Evolutionary conservation across 2,797 vertebrate species (phyloP).

Genomic region (Tachyglossus aculeatus): DNA sequence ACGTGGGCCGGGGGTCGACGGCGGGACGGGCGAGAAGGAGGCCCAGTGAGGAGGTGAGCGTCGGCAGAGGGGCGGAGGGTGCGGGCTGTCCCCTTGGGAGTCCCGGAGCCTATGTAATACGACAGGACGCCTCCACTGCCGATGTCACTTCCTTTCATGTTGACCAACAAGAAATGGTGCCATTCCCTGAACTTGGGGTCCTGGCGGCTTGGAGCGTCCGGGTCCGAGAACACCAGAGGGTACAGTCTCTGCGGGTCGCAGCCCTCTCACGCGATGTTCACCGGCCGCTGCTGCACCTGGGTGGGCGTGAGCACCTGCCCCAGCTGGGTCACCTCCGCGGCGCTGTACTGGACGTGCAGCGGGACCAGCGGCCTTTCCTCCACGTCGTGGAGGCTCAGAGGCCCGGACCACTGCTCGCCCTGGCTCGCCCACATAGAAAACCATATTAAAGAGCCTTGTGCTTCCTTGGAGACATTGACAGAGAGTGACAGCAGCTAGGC

Average conservation of each 20-base stretch:
- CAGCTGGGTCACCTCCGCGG: slow-evolving; percentile 84
- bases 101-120: slow-evolving; percentile 92
- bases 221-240: slow-evolving; percentile 90
- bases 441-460: no score
- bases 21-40: no score
- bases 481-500: no score
- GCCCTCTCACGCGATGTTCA: slow-evolving; percentile 86
- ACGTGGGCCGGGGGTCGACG: no score
- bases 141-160: slow-evolving; percentile 93
- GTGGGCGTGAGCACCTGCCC: slow-evolving; percentile 93
- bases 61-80: no score
- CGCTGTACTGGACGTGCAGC: slow-evolving; percentile 81
- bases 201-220: slow-evolving; percentile 91
- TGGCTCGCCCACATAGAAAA: slow-evolving; percentile 88
- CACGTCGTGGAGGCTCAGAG: slow-evolving; percentile 85
- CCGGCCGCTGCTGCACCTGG: slow-evolving; percentile 90
- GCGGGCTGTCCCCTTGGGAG: slow-evolving; percentile 92
- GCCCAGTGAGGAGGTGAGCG: no score
- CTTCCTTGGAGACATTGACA: no score
- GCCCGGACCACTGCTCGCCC: slow-evolving; percentile 82
- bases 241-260: slow-evolving; percentile 87
- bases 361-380: slow-evolving; percentile 82
- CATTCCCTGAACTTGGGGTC: slow-evolving; percentile 94
- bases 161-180: slow-evolving; percentile 95
- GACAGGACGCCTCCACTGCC: slow-evolving; percentile 87